Evolutionary conservation across 2,888 invertebrate species (phyloP).

Genomic region (Melipona bicolor): DNA sequence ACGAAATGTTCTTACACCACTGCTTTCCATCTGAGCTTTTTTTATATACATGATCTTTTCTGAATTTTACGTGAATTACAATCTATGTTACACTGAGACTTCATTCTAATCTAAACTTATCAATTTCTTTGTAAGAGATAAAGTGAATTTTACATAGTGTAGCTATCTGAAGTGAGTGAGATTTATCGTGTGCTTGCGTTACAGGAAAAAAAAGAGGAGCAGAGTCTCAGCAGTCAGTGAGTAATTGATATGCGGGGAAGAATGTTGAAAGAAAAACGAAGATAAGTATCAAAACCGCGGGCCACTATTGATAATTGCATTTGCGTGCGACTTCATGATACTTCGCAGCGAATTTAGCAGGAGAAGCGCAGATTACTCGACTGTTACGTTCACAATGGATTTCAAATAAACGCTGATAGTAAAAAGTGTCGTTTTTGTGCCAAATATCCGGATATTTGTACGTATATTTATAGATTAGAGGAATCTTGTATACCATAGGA

Average conservation of each 20-base stretch:
- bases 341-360: slow-evolving; percentile 56
- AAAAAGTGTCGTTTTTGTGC: slow-evolving; percentile 59
- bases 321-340: slow-evolving; percentile 56
- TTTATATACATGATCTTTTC: neutral
- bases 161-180: slow-evolving; percentile 53
- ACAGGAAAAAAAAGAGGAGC: slow-evolving; percentile 33
- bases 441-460: slow-evolving; percentile 31
- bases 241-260: slow-evolving; percentile 28
- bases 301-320: slow-evolving; percentile 50
- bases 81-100: neutral
- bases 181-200: slow-evolving; percentile 54
- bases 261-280: slow-evolving; percentile 18
- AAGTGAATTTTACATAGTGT: slow-evolving; percentile 17
- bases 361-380: slow-evolving; percentile 63
- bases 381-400: slow-evolving; percentile 69
- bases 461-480: slow-evolving; percentile 12
- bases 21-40: neutral
- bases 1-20: slow-evolving; percentile 19
- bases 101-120: slow-evolving; percentile 12
- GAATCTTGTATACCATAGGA: slow-evolving; percentile 32
- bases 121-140: slow-evolving; percentile 22
- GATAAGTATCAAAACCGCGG: slow-evolving; percentile 46
- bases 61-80: neutral
- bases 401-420: slow-evolving; percentile 73
- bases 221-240: slow-evolving; percentile 43